Conservation (phyloP, 2,888 invertebrate species). For the Epistrophe eligans region DNA sequence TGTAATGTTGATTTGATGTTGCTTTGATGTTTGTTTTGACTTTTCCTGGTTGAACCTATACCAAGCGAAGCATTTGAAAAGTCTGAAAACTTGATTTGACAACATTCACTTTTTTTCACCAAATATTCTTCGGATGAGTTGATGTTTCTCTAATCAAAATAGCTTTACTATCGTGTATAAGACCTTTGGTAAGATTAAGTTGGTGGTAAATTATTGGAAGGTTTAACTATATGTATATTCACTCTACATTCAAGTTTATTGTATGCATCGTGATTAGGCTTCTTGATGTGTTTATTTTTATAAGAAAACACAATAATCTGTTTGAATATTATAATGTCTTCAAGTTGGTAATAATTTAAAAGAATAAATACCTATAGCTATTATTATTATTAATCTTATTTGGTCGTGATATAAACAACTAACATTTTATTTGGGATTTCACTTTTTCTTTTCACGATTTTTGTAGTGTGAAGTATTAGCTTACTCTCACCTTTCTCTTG, state of each 20-base stretch:
- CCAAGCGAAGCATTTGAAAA: slow-evolving; percentile 26
- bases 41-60: slow-evolving; percentile 63
- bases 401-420: neutral
- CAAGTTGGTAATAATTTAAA: neutral
- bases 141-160: neutral
- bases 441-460: neutral
- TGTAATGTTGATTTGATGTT: slow-evolving; percentile 25
- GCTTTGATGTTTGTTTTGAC: slow-evolving; percentile 50
- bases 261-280: neutral
- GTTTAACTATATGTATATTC: neutral
- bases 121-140: slow-evolving; percentile 7
- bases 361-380: neutral
- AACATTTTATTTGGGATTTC: neutral
- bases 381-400: neutral
- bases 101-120: slow-evolving; percentile 63
- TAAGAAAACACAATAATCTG: neutral
- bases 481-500: neutral
- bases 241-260: neutral
- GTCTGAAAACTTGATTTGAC: slow-evolving; percentile 56
- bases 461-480: neutral
- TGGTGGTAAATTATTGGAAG: neutral
- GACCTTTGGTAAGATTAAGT: too few species aligned
- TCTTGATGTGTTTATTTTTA: neutral
- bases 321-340: neutral
- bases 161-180: neutral